Evolutionary conservation across 1,140 invertebrate genomes (phyloP).

Genomic region (Drosophila varians): DNA sequence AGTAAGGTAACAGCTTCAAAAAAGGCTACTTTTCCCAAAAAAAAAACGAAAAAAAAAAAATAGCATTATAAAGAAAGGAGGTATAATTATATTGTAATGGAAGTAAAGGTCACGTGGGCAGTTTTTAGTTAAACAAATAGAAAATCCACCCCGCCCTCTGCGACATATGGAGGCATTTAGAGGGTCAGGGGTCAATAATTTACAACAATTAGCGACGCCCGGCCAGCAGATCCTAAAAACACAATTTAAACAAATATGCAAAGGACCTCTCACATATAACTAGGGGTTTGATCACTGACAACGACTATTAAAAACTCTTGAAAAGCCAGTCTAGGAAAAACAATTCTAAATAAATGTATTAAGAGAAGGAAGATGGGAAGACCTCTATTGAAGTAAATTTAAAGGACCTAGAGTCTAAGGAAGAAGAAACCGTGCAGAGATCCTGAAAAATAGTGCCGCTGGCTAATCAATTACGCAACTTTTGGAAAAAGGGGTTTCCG

Average conservation of each 20-base stretch:
- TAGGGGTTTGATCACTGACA: neutral
- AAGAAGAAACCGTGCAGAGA: too few relatives aligned
- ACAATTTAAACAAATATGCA: neutral
- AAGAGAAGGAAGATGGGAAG: too few relatives aligned
- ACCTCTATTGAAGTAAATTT: too few relatives aligned
- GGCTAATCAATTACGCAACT: conserved; percentile 75
- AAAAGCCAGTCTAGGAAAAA: too few relatives aligned
- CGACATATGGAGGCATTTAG: conserved; percentile 10
- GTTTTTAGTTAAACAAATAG: conserved; percentile 26
- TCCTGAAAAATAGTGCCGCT: conserved; percentile 11
- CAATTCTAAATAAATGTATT: too few relatives aligned
- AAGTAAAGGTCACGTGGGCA: neutral
- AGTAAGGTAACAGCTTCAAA: too few relatives aligned
- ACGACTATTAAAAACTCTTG: too few relatives aligned
- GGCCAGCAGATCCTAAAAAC: neutral
- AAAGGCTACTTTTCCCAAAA: too few relatives aligned
- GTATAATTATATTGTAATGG: neutral
- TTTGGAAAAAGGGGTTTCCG: conserved; percentile 18
- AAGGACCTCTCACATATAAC: neutral
- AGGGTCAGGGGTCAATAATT: neutral
- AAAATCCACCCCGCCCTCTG: neutral
- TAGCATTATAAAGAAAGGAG: too few relatives aligned
- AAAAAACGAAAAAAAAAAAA: too few relatives aligned
- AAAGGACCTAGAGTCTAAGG: too few relatives aligned
- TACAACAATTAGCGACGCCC: conserved; percentile 14